phyloP scores from a whole-genome alignment of 2,113 vertebrate species.

The Heptranchias perlo region DNA sequence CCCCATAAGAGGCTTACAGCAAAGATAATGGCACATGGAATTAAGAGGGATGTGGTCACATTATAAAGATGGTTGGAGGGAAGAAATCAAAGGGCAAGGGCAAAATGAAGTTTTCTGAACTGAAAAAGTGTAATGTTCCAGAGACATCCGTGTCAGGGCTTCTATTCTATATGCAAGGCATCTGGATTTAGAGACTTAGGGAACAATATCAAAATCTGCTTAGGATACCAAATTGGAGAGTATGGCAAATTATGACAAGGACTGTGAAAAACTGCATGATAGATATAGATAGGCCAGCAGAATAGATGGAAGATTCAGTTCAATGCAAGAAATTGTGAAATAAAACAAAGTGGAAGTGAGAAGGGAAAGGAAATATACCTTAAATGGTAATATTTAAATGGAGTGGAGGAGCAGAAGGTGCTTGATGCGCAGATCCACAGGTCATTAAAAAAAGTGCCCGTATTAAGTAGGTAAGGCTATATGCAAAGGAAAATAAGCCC shows the following conservation, averaged over 20 bases:
- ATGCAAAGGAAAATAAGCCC: no score
- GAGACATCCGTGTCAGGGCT: not conserved
- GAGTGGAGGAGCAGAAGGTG: no score
- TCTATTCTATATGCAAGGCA: not conserved
- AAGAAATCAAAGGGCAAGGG: not conserved
- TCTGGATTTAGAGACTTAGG: not conserved
- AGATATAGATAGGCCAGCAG: not conserved
- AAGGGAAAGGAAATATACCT: no score
- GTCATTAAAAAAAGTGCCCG: no score
- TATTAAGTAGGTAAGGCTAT: no score
- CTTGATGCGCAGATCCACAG: no score
- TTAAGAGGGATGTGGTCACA: not conserved
- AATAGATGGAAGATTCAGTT: not conserved
- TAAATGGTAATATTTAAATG: no score
- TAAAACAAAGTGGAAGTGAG: not conserved
- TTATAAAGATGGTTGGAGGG: not conserved
- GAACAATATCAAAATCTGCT: not conserved
- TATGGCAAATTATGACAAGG: not conserved
- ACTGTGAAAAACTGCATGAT: not conserved
- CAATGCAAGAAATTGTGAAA: not conserved
- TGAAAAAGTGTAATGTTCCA: not conserved
- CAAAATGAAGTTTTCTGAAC: no score
- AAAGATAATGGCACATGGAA: not conserved
- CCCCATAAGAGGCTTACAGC: not conserved
- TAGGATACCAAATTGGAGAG: not conserved